Percentiles rank a stretch among this genome's conserved stretches.
phyloP scores from a whole-genome alignment of 2,888 invertebrate genomes.

The Caenorhabditis sp. region DNA sequence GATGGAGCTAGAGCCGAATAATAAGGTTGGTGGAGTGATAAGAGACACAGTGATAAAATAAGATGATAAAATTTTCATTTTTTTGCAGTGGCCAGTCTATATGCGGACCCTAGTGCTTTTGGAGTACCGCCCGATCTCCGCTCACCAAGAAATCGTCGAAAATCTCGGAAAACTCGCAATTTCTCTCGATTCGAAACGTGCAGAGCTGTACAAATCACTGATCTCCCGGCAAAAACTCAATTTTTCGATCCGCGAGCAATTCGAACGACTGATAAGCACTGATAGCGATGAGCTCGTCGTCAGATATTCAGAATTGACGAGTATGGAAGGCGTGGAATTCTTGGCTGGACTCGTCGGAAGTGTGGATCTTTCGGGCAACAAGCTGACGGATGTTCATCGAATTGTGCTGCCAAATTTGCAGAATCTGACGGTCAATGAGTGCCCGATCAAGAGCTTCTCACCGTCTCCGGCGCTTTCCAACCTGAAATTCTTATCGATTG shows the following conservation, averaged over 20 bases:
- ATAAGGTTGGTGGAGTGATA: constrained; percentile 35
- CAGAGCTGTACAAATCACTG: constrained; percentile 37
- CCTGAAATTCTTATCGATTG: constrained; percentile 67
- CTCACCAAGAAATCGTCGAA: constrained; percentile 53
- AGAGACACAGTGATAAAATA: neutral
- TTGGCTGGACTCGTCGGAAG: constrained; percentile 67
- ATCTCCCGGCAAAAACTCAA: constrained; percentile 48
- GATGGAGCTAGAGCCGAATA: constrained; percentile 56
- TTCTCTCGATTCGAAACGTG: constrained; percentile 48
- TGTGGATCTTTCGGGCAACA: constrained; percentile 65
- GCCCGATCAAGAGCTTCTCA: constrained; percentile 64
- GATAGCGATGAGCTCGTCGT: constrained; percentile 27
- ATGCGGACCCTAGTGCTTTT: constrained; percentile 62
- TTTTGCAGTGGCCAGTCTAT: constrained; percentile 66
- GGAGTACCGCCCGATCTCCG: constrained; percentile 47
- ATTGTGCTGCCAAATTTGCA: constrained; percentile 67
- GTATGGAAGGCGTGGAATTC: constrained; percentile 64
- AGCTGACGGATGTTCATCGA: constrained; percentile 55
- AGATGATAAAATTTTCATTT: too few relatives aligned
- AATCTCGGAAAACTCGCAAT: constrained; percentile 51
- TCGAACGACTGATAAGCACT: constrained; percentile 22
- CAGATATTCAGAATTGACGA: constrained; percentile 53
- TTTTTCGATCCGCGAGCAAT: constrained; percentile 33
- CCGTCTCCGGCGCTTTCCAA: constrained; percentile 41
- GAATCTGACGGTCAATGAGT: constrained; percentile 67